phyloP scores from a whole-genome alignment of 2,888 invertebrate genomes.

The Ormyrus pomaceus region DNA sequence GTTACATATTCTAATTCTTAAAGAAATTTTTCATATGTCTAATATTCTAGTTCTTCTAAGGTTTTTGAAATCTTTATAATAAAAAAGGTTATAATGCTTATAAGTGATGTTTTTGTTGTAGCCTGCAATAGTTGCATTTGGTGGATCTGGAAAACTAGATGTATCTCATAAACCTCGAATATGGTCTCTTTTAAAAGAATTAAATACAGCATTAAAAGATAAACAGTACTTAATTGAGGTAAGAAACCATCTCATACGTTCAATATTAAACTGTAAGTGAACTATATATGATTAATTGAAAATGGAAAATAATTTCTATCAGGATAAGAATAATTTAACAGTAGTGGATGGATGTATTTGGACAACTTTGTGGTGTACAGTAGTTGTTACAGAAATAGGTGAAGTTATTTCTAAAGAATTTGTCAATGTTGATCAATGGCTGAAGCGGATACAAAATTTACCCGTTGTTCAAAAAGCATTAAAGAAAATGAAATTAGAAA shows the following conservation, averaged over 20 bases:
- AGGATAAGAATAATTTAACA: slow-evolving; percentile 78
- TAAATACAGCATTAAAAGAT: slow-evolving; percentile 78
- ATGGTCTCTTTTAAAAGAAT: slow-evolving; percentile 77
- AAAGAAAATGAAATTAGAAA: slow-evolving; percentile 65
- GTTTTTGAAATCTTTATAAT: too few species aligned
- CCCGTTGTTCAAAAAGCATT: slow-evolving; percentile 69
- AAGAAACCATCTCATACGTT: slow-evolving; percentile 60
- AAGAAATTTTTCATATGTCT: too few species aligned
- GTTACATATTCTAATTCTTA: too few species aligned
- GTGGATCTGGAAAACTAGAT: slow-evolving; percentile 76
- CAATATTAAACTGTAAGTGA: too few species aligned
- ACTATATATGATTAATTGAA: background rate
- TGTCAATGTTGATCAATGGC: slow-evolving; percentile 80
- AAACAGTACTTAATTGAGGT: slow-evolving; percentile 81
- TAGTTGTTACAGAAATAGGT: slow-evolving; percentile 78
- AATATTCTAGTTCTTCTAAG: too few species aligned
- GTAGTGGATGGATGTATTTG: slow-evolving; percentile 85
- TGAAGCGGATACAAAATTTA: slow-evolving; percentile 77
- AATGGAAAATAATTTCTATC: slow-evolving; percentile 63
- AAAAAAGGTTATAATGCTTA: too few species aligned
- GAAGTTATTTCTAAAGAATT: slow-evolving; percentile 78
- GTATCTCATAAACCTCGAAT: slow-evolving; percentile 79
- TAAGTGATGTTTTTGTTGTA: slow-evolving; percentile 52
- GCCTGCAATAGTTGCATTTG: slow-evolving; percentile 79
- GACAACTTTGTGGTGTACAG: slow-evolving; percentile 83